A percentile compares a stretch with the other conserved stretches of the same genome.
phyloP scores from a whole-genome alignment of 2,797 vertebrate species.

The Poeciliopsis turneri region DNA sequence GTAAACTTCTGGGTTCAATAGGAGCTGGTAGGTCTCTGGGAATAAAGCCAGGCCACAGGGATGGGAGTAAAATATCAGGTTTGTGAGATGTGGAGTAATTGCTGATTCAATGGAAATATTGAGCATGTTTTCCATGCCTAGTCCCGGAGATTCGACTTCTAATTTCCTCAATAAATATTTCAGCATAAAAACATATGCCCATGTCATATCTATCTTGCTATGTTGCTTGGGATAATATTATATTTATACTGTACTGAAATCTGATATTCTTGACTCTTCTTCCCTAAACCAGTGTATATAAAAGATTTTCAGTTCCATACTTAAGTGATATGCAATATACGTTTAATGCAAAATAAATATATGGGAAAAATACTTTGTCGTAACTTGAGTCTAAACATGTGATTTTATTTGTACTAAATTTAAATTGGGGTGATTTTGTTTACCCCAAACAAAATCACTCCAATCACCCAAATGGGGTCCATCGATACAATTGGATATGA shows the following conservation, averaged over 20 bases:
- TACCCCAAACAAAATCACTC: no score
- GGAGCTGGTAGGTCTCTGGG: conserved; percentile 32
- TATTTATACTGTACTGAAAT: conserved; percentile 45
- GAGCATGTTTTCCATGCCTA: conserved; percentile 57
- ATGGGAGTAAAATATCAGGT: conserved; percentile 36
- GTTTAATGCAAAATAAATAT: background rate
- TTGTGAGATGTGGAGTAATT: conserved; percentile 45
- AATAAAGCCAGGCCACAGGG: conserved; percentile 32
- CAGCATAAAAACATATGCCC: conserved; percentile 50
- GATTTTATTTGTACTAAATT: background rate
- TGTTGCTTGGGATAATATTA: conserved; percentile 47
- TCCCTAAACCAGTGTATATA: background rate
- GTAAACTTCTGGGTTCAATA: background rate
- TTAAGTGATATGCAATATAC: background rate
- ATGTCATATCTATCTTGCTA: conserved; percentile 53
- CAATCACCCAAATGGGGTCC: no score
- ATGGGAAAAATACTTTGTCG: background rate
- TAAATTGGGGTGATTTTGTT: no score
- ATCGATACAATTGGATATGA: background rate
- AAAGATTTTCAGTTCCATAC: background rate
- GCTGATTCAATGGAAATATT: conserved; percentile 72
- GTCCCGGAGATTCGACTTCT: conserved; percentile 49
- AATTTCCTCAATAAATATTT: conserved; percentile 64
- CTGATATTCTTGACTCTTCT: conserved; percentile 24
- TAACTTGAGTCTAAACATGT: background rate